Percentiles rank a stretch among this genome's conserved stretches.
Conservation (phyloP, 2,113 vertebrate species). For the Nibea coibor region DNA sequence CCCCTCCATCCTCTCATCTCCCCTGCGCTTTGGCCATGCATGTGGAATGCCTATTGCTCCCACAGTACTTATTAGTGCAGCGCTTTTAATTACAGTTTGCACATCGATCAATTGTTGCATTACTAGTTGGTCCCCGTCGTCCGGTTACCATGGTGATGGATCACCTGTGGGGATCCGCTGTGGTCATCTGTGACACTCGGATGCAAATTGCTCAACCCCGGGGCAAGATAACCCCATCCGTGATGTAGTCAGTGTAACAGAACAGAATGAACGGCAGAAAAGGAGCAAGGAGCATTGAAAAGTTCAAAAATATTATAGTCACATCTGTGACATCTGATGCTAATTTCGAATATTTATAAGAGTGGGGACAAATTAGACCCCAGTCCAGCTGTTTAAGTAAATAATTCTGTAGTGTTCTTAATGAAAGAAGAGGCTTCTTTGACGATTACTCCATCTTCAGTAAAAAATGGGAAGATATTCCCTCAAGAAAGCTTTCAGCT, state of each 20-base stretch:
- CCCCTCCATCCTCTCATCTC: conserved; percentile 34
- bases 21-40: conserved; percentile 21
- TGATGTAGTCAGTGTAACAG: conserved; percentile 56
- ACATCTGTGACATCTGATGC: no score
- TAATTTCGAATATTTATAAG: no score
- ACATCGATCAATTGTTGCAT: conserved; percentile 74
- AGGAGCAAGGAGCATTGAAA: conserved; percentile 37
- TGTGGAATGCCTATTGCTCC: conserved; percentile 64
- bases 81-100: conserved; percentile 81
- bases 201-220: conserved; percentile 64
- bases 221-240: conserved; percentile 47
- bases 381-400: no score
- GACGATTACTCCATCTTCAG: no score
- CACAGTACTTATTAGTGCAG: conserved; percentile 72
- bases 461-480: no score
- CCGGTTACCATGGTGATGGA: conserved; percentile 76
- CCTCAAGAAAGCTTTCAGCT: no score
- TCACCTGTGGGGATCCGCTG: conserved; percentile 53
- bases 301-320: not conserved
- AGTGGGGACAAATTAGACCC: no score
- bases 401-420: no score
- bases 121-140: conserved; percentile 70
- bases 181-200: conserved; percentile 69
- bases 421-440: no score
- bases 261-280: conserved; percentile 53